Base-by-base conservation (phyloP, 2,797 vertebrate species). In the Yasuhikotakia modesta region DNA sequence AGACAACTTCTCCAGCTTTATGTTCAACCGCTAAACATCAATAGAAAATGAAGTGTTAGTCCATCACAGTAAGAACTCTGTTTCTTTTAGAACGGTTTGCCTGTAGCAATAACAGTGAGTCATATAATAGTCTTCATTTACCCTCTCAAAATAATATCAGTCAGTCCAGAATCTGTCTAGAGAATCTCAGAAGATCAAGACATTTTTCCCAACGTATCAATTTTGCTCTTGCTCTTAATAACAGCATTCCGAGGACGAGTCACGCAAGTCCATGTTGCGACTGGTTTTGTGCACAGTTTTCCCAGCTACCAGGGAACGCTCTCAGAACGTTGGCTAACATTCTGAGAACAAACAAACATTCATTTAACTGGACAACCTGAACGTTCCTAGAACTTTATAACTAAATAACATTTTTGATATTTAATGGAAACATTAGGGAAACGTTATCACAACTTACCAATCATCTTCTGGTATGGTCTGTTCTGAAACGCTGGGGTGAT, bases 131-230 rank as follows among this genome's bases (percentile, higher is more conserved):
- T 19, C 17, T 5, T 22, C 30, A n/a, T 19, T 65, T 60, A 82
- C 84, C 79, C 61, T 30, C 17, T 27, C 1, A 66, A 79, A 77
- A 76, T 74, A 1, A 74, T 53, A 53, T 55, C 12, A 45, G 48
- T 67, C 60, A n/a, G 17, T 35, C 63, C 19, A 46, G 57, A 8
- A 67, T 67, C 32, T 19, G 17, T 21, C 50, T 8, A 6, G 5
- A 21, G 48, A 55, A n/a, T 16, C 61, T 65, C 6, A 1, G 17
- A 67, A 22, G 12, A 67, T 67, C 50, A 76, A 57, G 87, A 85
- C 89, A 90, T 85, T 73, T 82, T 72, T 82, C 84, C 88, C 89
- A 85, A 79, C 83, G 73, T 84, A 22, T 82, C 66, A 67, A 85
- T 48, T 61, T 3, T 58, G 83, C 83, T 79, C 79, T 75, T 72